phyloP scores from a whole-genome alignment of 2,888 invertebrate genomes.

The Lithophane socia region DNA sequence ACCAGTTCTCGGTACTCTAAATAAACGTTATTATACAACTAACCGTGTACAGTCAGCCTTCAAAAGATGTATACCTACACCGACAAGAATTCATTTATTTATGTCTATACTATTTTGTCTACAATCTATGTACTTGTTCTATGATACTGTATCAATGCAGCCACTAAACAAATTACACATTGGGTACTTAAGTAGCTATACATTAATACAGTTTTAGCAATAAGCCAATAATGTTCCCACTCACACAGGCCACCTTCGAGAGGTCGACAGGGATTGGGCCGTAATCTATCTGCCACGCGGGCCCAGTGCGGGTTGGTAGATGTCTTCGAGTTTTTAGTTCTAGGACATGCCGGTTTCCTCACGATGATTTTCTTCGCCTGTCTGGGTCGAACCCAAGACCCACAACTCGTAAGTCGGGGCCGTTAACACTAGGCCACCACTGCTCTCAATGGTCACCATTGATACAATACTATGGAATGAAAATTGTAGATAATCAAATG shows the following conservation, averaged over 20 bases:
- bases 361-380: no score
- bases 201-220: not conserved
- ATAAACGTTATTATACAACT: constrained; percentile 45
- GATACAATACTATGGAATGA: not conserved
- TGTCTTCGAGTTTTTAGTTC: no score
- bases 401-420: no score
- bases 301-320: no score
- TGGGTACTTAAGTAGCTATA: not conserved
- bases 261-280: no score
- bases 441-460: not conserved
- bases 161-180: not conserved
- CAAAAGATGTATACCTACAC: not conserved
- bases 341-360: no score
- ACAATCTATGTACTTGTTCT: not conserved
- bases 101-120: not conserved
- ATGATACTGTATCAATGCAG: no score
- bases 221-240: no score
- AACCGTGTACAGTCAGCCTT: not conserved
- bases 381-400: no score
- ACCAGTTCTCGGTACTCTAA: constrained; percentile 15
- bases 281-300: no score
- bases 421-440: no score
- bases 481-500: not conserved
- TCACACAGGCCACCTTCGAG: no score
- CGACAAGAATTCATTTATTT: not conserved